A percentile compares a stretch with the other conserved stretches of the same genome.
These are phyloP conservation scores for Crossocerus cetratus DNA, from an alignment of 2,888 invertebrate species.

Conservation along the genomic window DNA sequence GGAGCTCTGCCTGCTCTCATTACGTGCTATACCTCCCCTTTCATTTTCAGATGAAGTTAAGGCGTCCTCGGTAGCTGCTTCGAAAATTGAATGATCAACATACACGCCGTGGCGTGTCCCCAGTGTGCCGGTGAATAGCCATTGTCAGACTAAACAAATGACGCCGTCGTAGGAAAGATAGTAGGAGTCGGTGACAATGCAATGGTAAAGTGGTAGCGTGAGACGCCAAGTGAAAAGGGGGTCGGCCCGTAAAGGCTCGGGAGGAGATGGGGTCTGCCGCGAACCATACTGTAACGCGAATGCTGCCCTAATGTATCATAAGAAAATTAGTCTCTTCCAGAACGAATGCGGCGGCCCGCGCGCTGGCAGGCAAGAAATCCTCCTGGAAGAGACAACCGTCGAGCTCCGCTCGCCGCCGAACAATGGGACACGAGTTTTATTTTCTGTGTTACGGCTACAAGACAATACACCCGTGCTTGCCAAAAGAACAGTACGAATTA, in stretches of 20 bases:
- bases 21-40: background rate
- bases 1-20: background rate
- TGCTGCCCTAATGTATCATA: slow-evolving; percentile 38
- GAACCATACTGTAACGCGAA: slow-evolving; percentile 41
- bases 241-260: background rate
- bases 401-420: slow-evolving; percentile 15
- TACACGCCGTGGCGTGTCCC: background rate
- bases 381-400: slow-evolving; percentile 4
- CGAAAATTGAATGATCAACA: background rate
- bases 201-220: slow-evolving; percentile 5
- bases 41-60: background rate
- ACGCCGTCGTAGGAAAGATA: background rate
- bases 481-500: slow-evolving; percentile 47
- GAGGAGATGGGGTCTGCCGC: slow-evolving; percentile 22
- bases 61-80: background rate
- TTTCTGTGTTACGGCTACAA: slow-evolving; percentile 42
- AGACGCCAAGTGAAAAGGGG: background rate
- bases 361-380: slow-evolving; percentile 18
- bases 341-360: slow-evolving; percentile 26
- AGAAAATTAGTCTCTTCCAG: slow-evolving; percentile 39
- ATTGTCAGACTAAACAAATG: background rate
- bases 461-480: slow-evolving; percentile 54
- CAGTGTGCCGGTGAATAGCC: background rate
- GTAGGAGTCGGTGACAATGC: background rate
- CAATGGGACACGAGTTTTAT: slow-evolving; percentile 35